Percentiles rank a stretch among this genome's conserved stretches.
These are phyloP conservation scores for Herminia tarsipennalis DNA, from an alignment of 2,888 invertebrate species.

Conservation along the genomic window DNA sequence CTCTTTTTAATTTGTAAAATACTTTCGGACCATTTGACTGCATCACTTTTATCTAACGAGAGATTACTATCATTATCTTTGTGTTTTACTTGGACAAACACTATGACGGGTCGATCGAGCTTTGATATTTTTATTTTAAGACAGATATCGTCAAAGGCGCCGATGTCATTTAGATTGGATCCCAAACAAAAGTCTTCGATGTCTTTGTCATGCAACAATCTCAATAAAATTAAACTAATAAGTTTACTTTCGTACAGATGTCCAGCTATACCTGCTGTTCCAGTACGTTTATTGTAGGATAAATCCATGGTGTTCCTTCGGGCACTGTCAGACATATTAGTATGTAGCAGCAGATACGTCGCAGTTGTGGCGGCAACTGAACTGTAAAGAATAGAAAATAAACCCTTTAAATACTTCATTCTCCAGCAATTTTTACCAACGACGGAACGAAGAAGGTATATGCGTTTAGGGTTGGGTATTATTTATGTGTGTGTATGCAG, in stretches of 20 bases:
- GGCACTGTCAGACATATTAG: too few relatives aligned
- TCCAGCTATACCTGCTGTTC: conserved; percentile 33
- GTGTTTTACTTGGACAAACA: conserved; percentile 38
- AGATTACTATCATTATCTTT: conserved; percentile 17
- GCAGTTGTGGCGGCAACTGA: too few relatives aligned
- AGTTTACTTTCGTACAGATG: conserved; percentile 40
- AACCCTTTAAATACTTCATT: too few relatives aligned
- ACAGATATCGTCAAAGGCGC: conserved; percentile 36
- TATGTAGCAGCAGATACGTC: too few relatives aligned
- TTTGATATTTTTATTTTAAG: conserved; percentile 23
- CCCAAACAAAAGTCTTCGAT: conserved; percentile 33
- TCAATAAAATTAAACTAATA: conserved; percentile 29
- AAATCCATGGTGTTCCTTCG: too few relatives aligned
- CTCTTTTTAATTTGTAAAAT: conserved; percentile 12
- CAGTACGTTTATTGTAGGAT: conserved; percentile 22
- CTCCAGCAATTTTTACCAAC: too few relatives aligned
- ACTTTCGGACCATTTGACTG: conserved; percentile 20
- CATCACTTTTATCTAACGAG: conserved; percentile 13
- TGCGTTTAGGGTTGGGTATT: too few relatives aligned
- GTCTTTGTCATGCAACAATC: conserved; percentile 13
- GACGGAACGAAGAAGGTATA: too few relatives aligned
- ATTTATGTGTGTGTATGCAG: too few relatives aligned
- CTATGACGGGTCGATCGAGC: conserved; percentile 9
- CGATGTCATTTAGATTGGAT: conserved; percentile 31
- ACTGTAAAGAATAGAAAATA: too few relatives aligned